phyloP scores from a whole-genome alignment of 2,113 vertebrate species.

The Pongo abelii region DNA sequence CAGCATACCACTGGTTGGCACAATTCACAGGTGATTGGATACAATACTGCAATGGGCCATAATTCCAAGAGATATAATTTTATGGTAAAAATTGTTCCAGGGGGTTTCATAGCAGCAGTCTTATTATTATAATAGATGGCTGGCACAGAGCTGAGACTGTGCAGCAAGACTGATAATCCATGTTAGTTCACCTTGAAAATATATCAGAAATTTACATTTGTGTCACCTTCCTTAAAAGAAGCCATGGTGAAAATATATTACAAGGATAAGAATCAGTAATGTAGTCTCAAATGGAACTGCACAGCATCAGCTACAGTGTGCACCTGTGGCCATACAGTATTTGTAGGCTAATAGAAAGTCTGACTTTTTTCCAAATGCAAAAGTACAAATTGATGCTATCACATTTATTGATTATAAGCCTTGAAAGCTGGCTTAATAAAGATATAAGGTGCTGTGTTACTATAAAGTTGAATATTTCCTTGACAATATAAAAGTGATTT shows the following conservation, averaged over 20 bases:
- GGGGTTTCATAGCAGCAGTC: background rate
- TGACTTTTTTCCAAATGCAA: background rate
- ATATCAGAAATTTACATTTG: background rate
- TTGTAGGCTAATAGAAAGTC: background rate
- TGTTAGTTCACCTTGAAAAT: background rate
- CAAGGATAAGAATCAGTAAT: background rate
- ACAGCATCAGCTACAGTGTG: fast-evolving
- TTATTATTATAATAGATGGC: background rate
- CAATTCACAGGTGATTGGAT: background rate
- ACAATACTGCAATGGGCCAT: background rate
- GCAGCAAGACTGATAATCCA: background rate
- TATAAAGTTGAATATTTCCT: background rate
- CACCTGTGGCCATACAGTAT: background rate
- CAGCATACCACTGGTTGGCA: background rate
- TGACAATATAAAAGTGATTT: background rate
- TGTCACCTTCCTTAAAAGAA: slow-evolving; percentile 23
- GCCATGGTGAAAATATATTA: background rate
- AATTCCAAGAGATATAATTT: background rate
- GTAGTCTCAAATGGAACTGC: background rate
- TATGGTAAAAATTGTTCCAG: background rate
- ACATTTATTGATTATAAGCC: background rate
- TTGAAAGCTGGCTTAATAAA: slow-evolving; percentile 4
- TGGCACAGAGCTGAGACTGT: background rate
- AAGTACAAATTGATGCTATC: background rate
- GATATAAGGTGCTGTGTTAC: background rate